These are phyloP conservation scores for Hyaena hyaena DNA, from an alignment of 2,113 vertebrate species.

Conservation along the genomic window DNA sequence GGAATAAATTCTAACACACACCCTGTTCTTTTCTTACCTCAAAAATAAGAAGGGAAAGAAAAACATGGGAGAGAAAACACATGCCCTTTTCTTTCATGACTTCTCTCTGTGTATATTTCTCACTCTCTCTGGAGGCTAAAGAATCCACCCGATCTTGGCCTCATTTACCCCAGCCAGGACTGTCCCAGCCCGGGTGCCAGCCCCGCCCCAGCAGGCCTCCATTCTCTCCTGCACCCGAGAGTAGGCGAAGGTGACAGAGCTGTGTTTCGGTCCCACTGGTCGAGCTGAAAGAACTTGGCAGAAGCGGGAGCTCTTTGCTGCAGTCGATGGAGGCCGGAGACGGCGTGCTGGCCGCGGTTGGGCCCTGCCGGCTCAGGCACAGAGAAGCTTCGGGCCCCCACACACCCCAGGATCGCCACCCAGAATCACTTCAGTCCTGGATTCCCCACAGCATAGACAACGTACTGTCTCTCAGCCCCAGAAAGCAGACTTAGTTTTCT, in stretches of 20 bases:
- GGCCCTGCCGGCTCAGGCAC: not conserved
- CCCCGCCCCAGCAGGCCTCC: not conserved
- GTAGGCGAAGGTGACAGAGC: too few relatives aligned
- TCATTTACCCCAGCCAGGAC: rapidly evolving
- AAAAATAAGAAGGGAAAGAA: not conserved
- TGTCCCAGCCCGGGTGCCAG: not conserved
- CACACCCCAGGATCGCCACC: not conserved
- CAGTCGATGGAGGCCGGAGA: not conserved
- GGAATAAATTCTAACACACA: not conserved
- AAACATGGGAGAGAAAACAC: not conserved
- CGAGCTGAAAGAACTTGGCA: too few relatives aligned
- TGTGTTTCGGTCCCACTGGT: too few relatives aligned
- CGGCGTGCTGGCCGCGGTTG: rapidly evolving
- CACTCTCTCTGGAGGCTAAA: too few relatives aligned
- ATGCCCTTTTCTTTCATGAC: not conserved
- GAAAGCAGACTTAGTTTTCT: not conserved
- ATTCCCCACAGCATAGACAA: not conserved
- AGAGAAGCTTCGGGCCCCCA: not conserved
- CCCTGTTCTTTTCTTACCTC: not conserved
- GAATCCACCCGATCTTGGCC: not conserved
- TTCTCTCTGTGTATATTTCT: not conserved
- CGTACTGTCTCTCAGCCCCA: rapidly evolving
- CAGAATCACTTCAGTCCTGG: rapidly evolving
- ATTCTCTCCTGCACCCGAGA: not conserved
- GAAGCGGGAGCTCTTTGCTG: not conserved